Evolutionary conservation across 2,888 invertebrate genomes (phyloP), one percentile per base, ranked within the genome.

Genomic region (Argyresthia albistria): DNA sequence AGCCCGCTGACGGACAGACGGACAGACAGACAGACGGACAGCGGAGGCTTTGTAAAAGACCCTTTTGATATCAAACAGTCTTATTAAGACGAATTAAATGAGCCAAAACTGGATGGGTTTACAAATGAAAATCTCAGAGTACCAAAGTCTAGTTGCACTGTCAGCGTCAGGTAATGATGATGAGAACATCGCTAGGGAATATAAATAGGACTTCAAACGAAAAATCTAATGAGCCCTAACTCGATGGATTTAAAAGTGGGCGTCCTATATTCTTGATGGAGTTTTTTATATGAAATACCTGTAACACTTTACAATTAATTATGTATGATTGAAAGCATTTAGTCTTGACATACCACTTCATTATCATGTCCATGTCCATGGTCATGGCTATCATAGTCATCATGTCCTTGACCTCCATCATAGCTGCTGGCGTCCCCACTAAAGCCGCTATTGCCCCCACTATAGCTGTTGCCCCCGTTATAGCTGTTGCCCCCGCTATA

Each of bases 341-440:
- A 7, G 2, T 37, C 1, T n/a, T 15, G n/a, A 76, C 80, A 73
- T 58, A 83, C 83, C 65, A 77, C 80, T 70, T 82, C 80, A 53
- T 72, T 72, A 1, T 89, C 88, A 56, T 84, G 81, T 43, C 81
- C 76, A 50, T 79, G 74, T 1, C 70, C 73, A 35, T 80, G 70
- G 8, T 68, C 66, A 6, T 62, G 55, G 43, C 70, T 73, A 35
- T 80, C 69, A 8, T 68, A 65, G 4, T 62, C 54, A 45, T 63
- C 52, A 14, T 57, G 47, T 35, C 67, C 62, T 46, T 62, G 9
- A 39, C 10, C 10, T n/a, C 10, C 39, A 39, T 39, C n/a, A n/a
- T 39, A 39, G 8, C 8, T 8, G 10, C 10, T 8, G 8, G 10
- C 8, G 39, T 9, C 10, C n/a, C 10, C 39, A 8, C n/a, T 8